A percentile compares a stretch with the other conserved stretches of the same genome.
phyloP scores from a whole-genome alignment of 2,797 vertebrate genomes.

The Gorsachius magnificus region DNA sequence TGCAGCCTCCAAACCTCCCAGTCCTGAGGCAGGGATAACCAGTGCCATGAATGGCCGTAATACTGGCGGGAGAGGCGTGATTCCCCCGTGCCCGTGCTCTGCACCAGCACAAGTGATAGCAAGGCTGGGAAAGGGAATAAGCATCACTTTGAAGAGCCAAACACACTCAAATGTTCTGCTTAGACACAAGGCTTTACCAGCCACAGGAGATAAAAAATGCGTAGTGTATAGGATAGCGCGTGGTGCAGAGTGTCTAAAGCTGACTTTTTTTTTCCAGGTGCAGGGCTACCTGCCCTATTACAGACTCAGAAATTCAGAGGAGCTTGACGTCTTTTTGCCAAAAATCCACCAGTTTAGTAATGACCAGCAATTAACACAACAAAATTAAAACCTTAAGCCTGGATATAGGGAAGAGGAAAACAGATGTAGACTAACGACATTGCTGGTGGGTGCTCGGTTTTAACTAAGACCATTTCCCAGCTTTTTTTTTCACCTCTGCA shows the following conservation, averaged over 20 bases:
- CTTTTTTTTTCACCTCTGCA: not conserved
- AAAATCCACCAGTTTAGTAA: not conserved
- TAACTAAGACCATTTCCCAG: not conserved
- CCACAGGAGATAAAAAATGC: not conserved
- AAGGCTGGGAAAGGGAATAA: not conserved
- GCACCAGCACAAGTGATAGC: not conserved
- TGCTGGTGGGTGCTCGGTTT: not conserved
- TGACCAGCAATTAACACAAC: not conserved
- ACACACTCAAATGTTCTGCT: not conserved
- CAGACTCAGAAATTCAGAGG: not conserved
- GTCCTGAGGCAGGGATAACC: not conserved
- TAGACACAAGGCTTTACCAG: not conserved
- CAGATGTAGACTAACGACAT: not conserved
- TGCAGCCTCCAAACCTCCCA: not conserved
- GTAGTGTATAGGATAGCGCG: rapidly evolving
- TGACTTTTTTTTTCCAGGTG: not conserved
- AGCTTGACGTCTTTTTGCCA: not conserved
- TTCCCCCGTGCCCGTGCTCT: not conserved
- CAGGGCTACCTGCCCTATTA: not conserved
- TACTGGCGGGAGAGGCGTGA: not conserved
- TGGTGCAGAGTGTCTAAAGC: not conserved
- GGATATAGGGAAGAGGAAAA: not conserved
- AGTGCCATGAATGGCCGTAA: not conserved
- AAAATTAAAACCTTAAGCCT: not conserved
- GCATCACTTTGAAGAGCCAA: not conserved